These are phyloP conservation scores for Botia kubotai DNA, from an alignment of 2,797 vertebrate genomes.

Conservation along the genomic window DNA sequence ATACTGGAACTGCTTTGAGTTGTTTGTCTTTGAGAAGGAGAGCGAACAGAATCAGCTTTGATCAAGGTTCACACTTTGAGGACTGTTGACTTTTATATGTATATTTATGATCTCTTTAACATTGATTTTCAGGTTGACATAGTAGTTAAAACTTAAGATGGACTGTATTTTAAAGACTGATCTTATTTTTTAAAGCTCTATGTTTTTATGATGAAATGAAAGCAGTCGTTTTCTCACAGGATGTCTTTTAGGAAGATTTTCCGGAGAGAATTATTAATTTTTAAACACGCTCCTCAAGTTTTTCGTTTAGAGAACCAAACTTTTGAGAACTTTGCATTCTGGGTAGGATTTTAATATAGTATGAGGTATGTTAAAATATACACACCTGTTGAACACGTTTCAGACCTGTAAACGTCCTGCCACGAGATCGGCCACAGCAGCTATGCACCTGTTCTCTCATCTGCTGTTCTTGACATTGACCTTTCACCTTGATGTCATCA, in stretches of 20 bases:
- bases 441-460: constrained; percentile 53
- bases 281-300: constrained; percentile 24
- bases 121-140: background rate
- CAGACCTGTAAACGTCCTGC: constrained; percentile 5
- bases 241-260: constrained; percentile 6
- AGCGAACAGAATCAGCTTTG: constrained; percentile 24
- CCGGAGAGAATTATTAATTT: background rate
- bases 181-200: constrained; percentile 16
- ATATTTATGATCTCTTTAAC: background rate
- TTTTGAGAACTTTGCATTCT: constrained; percentile 1
- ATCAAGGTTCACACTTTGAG: constrained; percentile 20
- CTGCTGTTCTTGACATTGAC: constrained; percentile 61
- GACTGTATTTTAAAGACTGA: background rate
- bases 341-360: background rate
- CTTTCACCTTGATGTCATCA: constrained; percentile 50
- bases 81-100: background rate
- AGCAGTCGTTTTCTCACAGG: background rate
- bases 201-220: constrained; percentile 8
- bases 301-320: background rate
- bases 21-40: constrained; percentile 7
- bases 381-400: constrained; percentile 28
- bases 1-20: constrained; percentile 34
- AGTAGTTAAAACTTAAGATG: background rate
- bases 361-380: background rate
- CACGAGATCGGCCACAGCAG: constrained; percentile 21